Conservation (phyloP, 2,797 vertebrate species). For the Xerus rutilus region DNA sequence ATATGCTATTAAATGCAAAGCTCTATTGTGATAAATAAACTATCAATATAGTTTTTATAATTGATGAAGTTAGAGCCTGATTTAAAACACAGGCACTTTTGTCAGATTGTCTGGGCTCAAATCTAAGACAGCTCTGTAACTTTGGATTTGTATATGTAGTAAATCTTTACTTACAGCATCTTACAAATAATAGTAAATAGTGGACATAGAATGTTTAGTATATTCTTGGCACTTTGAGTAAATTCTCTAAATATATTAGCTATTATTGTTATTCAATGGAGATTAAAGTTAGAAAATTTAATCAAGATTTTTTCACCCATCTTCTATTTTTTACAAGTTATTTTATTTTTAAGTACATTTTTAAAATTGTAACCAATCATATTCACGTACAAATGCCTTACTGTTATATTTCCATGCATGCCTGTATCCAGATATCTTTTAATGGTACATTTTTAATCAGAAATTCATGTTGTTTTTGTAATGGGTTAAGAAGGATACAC, state of each 20-base stretch:
- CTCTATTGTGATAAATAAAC: background rate
- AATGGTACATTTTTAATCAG: background rate
- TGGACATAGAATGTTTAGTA: background rate
- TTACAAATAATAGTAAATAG: background rate
- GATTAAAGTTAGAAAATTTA: background rate
- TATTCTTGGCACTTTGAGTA: background rate
- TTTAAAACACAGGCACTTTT: background rate
- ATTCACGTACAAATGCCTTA: background rate
- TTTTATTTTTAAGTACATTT: background rate
- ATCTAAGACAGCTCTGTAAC: background rate
- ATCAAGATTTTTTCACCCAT: background rate
- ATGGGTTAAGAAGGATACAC: background rate
- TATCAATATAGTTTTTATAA: background rate
- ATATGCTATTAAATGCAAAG: background rate
- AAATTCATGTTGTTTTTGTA: constrained; percentile 2
- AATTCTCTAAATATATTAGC: background rate
- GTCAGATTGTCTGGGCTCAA: background rate
- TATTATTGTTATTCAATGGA: background rate
- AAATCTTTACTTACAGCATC: background rate
- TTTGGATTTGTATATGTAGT: background rate
- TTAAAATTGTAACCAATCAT: background rate
- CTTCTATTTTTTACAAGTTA: background rate
- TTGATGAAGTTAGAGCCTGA: background rate
- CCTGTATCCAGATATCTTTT: background rate
- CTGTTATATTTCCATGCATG: background rate